Base-by-base conservation (phyloP, 2,113 vertebrate genomes). In the Dendropsophus ebraccatus region DNA sequence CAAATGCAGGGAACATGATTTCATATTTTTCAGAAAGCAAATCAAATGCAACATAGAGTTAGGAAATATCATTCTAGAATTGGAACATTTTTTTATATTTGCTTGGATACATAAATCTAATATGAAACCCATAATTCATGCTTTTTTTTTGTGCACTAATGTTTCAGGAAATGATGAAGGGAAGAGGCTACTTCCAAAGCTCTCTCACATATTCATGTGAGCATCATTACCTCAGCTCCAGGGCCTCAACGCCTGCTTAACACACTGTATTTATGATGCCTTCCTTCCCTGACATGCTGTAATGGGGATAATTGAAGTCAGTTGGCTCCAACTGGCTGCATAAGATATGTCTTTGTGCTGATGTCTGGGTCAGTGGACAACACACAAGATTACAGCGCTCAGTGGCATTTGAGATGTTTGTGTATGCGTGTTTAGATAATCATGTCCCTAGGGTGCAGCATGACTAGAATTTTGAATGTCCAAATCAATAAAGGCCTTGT, bases 241-340 rank as follows among this genome's bases (percentile, higher is more conserved):
- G 62, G 82, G 76, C 65, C 32, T 86, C 35, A 49, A 32, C 60
- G 76, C 84, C 49, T 80, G 77, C 76, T 86, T 79, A 79, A 56
- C 75, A 74, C 69, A 79, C 73, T 72, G 35, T 54, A 80, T 86
- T 86, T 86, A 72, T 50, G 77, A 60, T 81, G 32, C 69, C 65
- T 86, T 58, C 76, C 75, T 85, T 70, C 75, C 45, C 21, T 85
- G 75, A 70, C 47, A 54, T 79, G 50, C 65, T 72, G 35, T 86
- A 80, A 86, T 86, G 84, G 76, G 84, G 60, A 86, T 81, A 86
- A 86, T 81, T 86, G 76, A 86, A 86, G 77, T 81, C 76, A 81
- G 62, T 86, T 80, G 62, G 49, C 84, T 81, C 73, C 56, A 73
- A 80, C 76, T 86, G 84, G 84, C 77, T 81, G 75, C 65, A 58